A percentile compares a stretch with the other conserved stretches of the same genome.
Evolutionary conservation across 2,797 vertebrate genomes (phyloP).

Genomic region (Atherinosoma microstoma): DNA sequence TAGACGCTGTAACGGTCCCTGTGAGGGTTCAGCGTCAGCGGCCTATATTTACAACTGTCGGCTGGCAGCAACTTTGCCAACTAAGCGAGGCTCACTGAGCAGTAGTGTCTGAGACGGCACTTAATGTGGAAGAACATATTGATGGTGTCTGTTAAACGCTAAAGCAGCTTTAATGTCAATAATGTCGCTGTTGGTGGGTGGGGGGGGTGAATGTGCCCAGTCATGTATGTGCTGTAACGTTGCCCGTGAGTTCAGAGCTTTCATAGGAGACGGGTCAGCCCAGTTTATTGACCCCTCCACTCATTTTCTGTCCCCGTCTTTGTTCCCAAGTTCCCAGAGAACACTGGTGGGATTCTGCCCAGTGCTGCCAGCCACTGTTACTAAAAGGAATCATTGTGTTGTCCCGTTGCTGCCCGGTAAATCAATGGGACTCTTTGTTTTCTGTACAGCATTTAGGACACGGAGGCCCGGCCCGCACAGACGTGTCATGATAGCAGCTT

Average conservation of each 20-base stretch:
- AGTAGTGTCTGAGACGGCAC: conserved; percentile 36
- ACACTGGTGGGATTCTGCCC: conserved; percentile 75
- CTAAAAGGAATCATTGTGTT: conserved; percentile 82
- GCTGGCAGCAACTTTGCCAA: conserved; percentile 33
- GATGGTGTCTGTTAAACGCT: conserved; percentile 34
- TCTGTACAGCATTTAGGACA: conserved; percentile 48
- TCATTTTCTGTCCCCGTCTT: conserved; percentile 66
- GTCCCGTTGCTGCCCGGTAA: conserved; percentile 53
- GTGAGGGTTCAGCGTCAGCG: conserved; percentile 36
- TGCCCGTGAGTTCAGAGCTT: conserved; percentile 29
- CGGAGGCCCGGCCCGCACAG: conserved; percentile 28
- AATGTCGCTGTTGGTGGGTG: conserved; percentile 17
- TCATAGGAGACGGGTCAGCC: conserved; percentile 60
- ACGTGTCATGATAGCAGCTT: conserved; percentile 47
- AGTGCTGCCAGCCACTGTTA: conserved; percentile 68
- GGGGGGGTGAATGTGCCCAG: conserved; percentile 46
- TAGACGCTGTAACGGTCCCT: conserved; percentile 22
- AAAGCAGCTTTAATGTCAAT: conserved; percentile 46
- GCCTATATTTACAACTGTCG: conserved; percentile 61
- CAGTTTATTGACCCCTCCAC: conserved; percentile 69
- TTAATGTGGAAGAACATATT: conserved; percentile 54
- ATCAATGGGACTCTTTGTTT: conserved; percentile 80
- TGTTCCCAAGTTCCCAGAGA: conserved; percentile 71
- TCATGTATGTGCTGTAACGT: conserved; percentile 42
- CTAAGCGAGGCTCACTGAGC: conserved; percentile 22